Evolutionary conservation across 1,140 invertebrate species (phyloP).

Genomic region (Antheraea pernyi): DNA sequence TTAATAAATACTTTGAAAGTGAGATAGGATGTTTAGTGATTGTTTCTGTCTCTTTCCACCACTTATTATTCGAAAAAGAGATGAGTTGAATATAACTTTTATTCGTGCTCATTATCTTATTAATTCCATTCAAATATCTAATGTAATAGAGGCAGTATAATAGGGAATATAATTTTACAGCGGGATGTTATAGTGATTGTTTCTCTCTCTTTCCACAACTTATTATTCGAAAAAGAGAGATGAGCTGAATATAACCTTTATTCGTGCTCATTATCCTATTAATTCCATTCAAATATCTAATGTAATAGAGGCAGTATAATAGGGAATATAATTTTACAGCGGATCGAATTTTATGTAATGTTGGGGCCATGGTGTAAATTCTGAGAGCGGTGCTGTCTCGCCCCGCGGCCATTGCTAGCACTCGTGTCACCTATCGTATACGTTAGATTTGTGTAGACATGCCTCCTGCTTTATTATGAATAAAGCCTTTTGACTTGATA

Average conservation of each 20-base stretch:
- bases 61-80: too few relatives aligned
- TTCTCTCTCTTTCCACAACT: too few relatives aligned
- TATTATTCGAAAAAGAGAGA: too few relatives aligned
- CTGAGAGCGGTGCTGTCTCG: slow-evolving; percentile 36
- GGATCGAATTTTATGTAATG: slow-evolving; percentile 61
- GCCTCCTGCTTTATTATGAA: neutral
- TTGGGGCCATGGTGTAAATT: slow-evolving; percentile 50
- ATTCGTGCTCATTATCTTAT: neutral
- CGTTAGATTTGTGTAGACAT: slow-evolving; percentile 33
- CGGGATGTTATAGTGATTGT: slow-evolving; percentile 8
- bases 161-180: slow-evolving; percentile 40
- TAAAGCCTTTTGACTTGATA: too few relatives aligned
- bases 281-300: neutral
- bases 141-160: slow-evolving; percentile 4
- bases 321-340: slow-evolving; percentile 40
- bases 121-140: neutral
- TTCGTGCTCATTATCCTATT: neutral
- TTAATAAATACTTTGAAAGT: too few relatives aligned
- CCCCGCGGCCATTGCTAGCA: slow-evolving; percentile 43
- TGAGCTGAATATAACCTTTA: too few relatives aligned
- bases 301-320: slow-evolving; percentile 6
- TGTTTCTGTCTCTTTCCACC: too few relatives aligned
- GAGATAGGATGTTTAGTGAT: too few relatives aligned
- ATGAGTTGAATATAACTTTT: too few relatives aligned
- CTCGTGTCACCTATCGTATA: slow-evolving; percentile 33